Percentiles rank a stretch among this genome's conserved stretches.
These are phyloP conservation scores for Noctua pronuba DNA, from an alignment of 2,888 invertebrate species.

Conservation along the genomic window DNA sequence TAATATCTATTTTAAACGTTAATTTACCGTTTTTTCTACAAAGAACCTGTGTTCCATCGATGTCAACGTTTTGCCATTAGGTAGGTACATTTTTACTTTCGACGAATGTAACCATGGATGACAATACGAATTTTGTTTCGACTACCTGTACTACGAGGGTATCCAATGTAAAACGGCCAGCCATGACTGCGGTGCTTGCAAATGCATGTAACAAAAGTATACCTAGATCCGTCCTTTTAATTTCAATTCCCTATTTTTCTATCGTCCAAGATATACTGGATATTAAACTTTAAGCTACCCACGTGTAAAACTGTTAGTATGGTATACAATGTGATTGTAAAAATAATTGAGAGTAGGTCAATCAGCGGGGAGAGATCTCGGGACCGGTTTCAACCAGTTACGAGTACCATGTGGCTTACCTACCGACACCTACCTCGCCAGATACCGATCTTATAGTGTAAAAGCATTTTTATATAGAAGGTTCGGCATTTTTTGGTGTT, in stretches of 20 bases:
- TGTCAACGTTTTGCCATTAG: not conserved
- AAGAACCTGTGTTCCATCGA: conserved; percentile 14
- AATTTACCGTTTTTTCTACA: conserved; percentile 15
- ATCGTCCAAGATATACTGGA: conserved; percentile 1
- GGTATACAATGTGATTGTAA: conserved; percentile 66
- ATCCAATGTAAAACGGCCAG: not conserved
- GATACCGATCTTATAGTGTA: conserved; percentile 53
- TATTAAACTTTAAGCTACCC: conserved; percentile 14
- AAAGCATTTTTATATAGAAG: conserved; percentile 48
- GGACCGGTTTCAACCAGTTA: conserved; percentile 62
- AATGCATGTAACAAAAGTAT: not conserved
- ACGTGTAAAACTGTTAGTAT: conserved; percentile 46
- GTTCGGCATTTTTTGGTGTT: conserved; percentile 4
- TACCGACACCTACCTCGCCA: conserved; percentile 49
- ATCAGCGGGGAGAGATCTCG: conserved; percentile 59
- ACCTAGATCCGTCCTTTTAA: not conserved
- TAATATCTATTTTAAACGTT: conserved; percentile 14
- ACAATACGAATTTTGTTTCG: not conserved
- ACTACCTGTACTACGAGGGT: conserved; percentile 4
- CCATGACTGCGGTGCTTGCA: not conserved
- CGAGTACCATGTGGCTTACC: conserved; percentile 47
- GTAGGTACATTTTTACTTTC: conserved; percentile 20
- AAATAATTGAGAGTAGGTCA: conserved; percentile 67
- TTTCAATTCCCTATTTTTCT: conserved; percentile 10
- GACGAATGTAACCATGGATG: no score